Evolutionary conservation across 2,113 vertebrate species (phyloP).

Genomic region (Hippocampus zosterae): DNA sequence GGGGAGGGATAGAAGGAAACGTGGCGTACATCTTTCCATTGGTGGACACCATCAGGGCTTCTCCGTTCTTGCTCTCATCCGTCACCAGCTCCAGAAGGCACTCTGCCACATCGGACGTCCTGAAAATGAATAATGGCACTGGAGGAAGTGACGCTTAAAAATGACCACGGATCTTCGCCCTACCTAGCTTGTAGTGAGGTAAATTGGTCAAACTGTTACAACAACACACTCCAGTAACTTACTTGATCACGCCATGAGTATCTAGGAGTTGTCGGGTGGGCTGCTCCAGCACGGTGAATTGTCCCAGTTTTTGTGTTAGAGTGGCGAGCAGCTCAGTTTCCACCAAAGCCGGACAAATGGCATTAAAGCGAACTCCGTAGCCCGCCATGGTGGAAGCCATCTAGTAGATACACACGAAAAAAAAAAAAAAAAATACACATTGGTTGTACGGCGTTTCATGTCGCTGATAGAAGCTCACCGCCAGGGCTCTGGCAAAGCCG

Average conservation of each 20-base stretch:
- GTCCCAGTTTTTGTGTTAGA: slow-evolving; percentile 24
- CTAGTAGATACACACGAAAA: slow-evolving; percentile 18
- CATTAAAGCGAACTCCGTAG: slow-evolving; percentile 66
- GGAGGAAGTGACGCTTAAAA: too few species aligned
- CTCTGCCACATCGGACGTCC: slow-evolving; percentile 46
- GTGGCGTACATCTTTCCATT: not conserved
- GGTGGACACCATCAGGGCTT: slow-evolving; percentile 19
- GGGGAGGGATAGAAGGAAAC: slow-evolving; percentile 32
- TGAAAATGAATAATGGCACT: slow-evolving; percentile 19
- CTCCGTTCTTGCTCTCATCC: slow-evolving; percentile 62
- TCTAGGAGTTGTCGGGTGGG: fast-evolving
- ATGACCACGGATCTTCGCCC: too few species aligned
- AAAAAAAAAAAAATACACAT: too few species aligned
- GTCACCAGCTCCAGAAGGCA: slow-evolving; percentile 49
- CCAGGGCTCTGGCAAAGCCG: slow-evolving; percentile 68
- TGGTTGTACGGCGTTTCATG: not conserved
- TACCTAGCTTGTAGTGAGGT: too few species aligned
- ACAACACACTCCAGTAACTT: slow-evolving; percentile 21
- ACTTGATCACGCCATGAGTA: slow-evolving; percentile 35
- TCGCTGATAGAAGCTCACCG: slow-evolving; percentile 43
- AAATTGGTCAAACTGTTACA: not conserved
- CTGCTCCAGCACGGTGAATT: slow-evolving; percentile 13
- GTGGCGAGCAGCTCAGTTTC: slow-evolving; percentile 45
- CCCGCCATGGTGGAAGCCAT: slow-evolving; percentile 20
- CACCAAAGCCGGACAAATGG: slow-evolving; percentile 63